phyloP scores from a whole-genome alignment of 2,797 vertebrate genomes.

The Sardinella longiceps region DNA sequence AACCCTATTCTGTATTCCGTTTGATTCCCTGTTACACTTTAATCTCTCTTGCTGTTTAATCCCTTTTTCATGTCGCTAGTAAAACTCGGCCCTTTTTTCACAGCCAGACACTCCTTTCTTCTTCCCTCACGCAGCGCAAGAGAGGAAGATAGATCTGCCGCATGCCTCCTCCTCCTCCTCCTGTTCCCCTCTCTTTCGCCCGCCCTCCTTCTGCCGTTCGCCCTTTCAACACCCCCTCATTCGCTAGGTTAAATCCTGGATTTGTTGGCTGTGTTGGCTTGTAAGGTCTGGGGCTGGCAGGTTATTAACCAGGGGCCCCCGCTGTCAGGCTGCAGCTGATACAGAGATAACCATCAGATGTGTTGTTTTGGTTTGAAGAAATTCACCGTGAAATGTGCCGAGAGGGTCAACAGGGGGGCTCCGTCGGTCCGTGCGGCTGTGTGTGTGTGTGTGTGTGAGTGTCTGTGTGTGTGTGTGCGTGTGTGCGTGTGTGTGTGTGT shows the following conservation, averaged over 20 bases:
- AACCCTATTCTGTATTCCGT: constrained; percentile 47
- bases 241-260: constrained; percentile 63
- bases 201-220: neutral
- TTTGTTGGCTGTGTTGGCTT: constrained; percentile 61
- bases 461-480: too few species aligned
- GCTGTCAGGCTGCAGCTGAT: constrained; percentile 39
- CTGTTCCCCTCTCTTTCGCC: neutral
- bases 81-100: constrained; percentile 48
- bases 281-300: constrained; percentile 43
- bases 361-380: constrained; percentile 46
- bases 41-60: constrained; percentile 55
- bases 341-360: constrained; percentile 46
- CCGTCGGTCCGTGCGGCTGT: constrained; percentile 31
- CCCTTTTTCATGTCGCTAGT: constrained; percentile 47
- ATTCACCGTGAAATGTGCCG: constrained; percentile 39
- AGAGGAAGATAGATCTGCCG: constrained; percentile 23
- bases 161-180: constrained; percentile 27
- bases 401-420: constrained; percentile 30
- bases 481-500: too few species aligned
- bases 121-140: constrained; percentile 44
- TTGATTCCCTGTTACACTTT: constrained; percentile 55
- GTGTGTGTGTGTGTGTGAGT: too few species aligned
- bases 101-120: constrained; percentile 44
- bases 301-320: constrained; percentile 49
- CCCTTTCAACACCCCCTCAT: constrained; percentile 39